These are phyloP conservation scores for Etheostoma spectabile DNA, from an alignment of 2,113 vertebrate genomes.

Conservation along the genomic window DNA sequence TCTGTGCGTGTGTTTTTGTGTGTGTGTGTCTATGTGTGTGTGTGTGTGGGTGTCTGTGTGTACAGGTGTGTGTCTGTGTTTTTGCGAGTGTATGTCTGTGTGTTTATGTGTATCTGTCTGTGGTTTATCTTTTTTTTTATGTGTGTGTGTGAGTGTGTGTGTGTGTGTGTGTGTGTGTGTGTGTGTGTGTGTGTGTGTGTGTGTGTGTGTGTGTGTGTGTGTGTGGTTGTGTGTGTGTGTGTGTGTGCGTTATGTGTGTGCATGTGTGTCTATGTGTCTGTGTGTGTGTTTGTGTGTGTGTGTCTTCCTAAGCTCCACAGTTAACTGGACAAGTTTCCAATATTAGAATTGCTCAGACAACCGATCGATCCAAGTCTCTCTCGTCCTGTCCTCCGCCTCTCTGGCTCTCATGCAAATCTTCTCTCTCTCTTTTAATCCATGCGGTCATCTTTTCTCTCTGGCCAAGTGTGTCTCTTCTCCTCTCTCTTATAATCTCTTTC, in stretches of 20 bases:
- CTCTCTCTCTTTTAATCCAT: neutral
- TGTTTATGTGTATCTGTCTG: no score
- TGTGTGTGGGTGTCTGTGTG: no score
- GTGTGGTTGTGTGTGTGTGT: no score
- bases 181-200: no score
- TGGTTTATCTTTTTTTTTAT: no score
- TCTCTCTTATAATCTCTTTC: neutral
- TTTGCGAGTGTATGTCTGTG: no score
- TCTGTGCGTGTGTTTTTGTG: no score
- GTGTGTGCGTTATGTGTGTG: no score
- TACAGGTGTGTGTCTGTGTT: no score
- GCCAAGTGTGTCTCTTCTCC: neutral
- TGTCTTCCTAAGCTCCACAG: conserved; percentile 14
- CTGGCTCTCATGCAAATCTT: neutral
- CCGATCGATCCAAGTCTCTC: neutral
- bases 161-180: no score
- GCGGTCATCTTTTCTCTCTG: neutral
- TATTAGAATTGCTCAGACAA: conserved; percentile 2
- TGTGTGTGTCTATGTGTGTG: no score
- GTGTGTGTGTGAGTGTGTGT: no score
- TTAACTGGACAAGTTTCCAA: conserved; percentile 25
- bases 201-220: neutral
- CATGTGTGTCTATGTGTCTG: neutral
- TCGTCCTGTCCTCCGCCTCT: conserved; percentile 15
- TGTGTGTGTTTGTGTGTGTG: neutral